phyloP scores from a whole-genome alignment of 2,888 invertebrate species.

The Folsomia candida region DNA sequence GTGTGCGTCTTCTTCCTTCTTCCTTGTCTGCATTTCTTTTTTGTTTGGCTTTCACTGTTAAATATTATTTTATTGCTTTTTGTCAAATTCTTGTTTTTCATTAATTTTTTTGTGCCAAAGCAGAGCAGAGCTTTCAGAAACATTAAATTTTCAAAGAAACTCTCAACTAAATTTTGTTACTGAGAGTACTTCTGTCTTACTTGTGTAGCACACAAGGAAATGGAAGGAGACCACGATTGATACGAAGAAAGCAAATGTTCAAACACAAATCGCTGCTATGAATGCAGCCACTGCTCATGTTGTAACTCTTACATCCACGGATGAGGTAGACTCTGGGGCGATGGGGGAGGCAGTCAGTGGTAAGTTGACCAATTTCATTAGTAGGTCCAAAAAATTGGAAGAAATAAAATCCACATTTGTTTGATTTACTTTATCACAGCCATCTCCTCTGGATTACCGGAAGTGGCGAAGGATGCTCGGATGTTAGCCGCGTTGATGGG shows the following conservation, averaged over 20 bases:
- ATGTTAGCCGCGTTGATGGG: slow-evolving; percentile 95
- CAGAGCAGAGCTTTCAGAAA: no score
- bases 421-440: no score
- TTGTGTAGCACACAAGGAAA: slow-evolving; percentile 69
- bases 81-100: neutral
- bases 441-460: slow-evolving; percentile 72
- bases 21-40: slow-evolving; percentile 23
- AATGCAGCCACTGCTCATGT: slow-evolving; percentile 98
- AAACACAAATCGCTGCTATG: slow-evolving; percentile 97
- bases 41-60: neutral
- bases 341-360: slow-evolving; percentile 95
- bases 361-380: slow-evolving; percentile 88
- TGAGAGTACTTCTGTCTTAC: neutral
- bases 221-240: slow-evolving; percentile 94
- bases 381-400: no score
- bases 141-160: neutral
- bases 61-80: neutral
- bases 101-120: no score
- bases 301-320: slow-evolving; percentile 80
- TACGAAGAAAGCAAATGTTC: slow-evolving; percentile 92
- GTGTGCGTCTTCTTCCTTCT: slow-evolving; percentile 21
- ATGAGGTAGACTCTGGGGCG: slow-evolving; percentile 91
- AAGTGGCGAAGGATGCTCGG: slow-evolving; percentile 91
- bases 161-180: neutral
- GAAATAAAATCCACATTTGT: no score